phyloP scores from a whole-genome alignment of 2,113 vertebrate species.

The Pelobates fuscus region DNA sequence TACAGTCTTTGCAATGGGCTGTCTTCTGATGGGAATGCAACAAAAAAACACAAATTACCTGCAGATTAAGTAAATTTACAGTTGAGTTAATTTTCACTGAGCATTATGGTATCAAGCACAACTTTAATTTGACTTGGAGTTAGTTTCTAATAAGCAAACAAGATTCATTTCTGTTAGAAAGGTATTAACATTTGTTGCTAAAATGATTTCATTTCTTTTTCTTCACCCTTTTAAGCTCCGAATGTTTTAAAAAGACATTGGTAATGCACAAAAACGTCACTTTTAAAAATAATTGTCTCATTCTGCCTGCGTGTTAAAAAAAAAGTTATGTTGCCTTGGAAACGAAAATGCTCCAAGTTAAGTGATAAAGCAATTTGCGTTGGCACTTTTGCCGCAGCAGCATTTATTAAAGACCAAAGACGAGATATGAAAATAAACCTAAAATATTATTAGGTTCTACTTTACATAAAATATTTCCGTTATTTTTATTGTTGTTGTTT shows the following conservation, averaged over 20 bases:
- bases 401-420: not conserved
- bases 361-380: not conserved
- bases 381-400: not conserved
- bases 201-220: not conserved
- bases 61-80: too few relatives aligned
- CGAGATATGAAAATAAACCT: not conserved
- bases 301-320: not conserved
- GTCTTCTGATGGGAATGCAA: too few relatives aligned
- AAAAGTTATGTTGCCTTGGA: conserved; percentile 2
- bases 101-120: too few relatives aligned
- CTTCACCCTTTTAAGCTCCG: not conserved
- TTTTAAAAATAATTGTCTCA: conserved; percentile 4
- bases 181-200: not conserved
- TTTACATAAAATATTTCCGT: not conserved
- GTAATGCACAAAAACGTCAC: not conserved
- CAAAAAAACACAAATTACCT: too few relatives aligned
- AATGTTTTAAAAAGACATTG: not conserved
- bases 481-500: conserved; percentile 10
- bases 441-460: conserved; percentile 7
- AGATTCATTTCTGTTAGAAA: not conserved
- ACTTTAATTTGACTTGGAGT: not conserved
- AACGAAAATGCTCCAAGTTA: not conserved
- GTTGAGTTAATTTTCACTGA: too few relatives aligned
- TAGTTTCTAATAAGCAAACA: not conserved
- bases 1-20: too few relatives aligned